phyloP scores from a whole-genome alignment of 2,888 invertebrate genomes.

The Zygothrica quintamaculata region DNA sequence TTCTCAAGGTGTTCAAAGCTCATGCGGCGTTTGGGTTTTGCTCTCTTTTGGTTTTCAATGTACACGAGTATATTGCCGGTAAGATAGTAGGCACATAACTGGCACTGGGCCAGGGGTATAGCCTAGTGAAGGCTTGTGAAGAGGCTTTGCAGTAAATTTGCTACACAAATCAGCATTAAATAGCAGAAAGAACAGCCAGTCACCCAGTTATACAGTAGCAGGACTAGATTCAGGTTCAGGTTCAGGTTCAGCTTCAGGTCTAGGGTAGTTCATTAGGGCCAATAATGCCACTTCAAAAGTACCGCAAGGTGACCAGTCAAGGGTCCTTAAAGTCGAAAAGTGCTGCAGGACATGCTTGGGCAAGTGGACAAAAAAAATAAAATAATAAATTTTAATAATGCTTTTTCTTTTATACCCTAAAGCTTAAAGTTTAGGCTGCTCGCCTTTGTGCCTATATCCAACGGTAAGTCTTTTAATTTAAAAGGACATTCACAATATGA shows the following conservation, averaged over 20 bases:
- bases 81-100: constrained; percentile 37
- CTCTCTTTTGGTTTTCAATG: constrained; percentile 6
- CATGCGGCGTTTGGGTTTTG: constrained; percentile 57
- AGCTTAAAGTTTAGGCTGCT: background rate
- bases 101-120: constrained; percentile 65
- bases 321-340: constrained; percentile 18
- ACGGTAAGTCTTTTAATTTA: too few relatives aligned
- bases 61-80: background rate
- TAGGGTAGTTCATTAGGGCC: constrained; percentile 60
- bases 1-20: constrained; percentile 69
- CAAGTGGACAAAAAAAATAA: background rate
- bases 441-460: too few relatives aligned
- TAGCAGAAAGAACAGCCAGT: constrained; percentile 21
- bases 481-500: too few relatives aligned
- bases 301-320: constrained; percentile 41
- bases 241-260: constrained; percentile 4
- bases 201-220: too few relatives aligned
- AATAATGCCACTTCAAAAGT: constrained; percentile 53
- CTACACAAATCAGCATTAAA: constrained; percentile 72
- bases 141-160: constrained; percentile 54
- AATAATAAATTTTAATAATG: background rate
- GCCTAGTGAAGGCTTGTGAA: constrained; percentile 20
- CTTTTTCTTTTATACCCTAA: too few relatives aligned
- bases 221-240: constrained; percentile 1
- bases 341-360: constrained; percentile 13